Evolutionary conservation across 2,113 vertebrate genomes (phyloP).

Genomic region (Bos indicus): DNA sequence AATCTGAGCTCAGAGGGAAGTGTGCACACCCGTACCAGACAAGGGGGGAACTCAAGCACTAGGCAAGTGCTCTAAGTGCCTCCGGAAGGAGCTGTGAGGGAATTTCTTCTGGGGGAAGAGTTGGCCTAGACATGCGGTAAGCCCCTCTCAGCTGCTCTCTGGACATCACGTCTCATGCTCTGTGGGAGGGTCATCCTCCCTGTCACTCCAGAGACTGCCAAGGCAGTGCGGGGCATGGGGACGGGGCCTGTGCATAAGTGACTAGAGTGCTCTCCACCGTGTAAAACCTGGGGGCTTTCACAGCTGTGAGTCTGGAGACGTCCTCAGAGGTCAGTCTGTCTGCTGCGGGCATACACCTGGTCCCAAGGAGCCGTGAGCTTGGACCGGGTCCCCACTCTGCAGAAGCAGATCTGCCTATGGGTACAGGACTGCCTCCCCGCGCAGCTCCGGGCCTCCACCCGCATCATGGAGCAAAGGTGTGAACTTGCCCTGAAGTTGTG

Average conservation of each 20-base stretch:
- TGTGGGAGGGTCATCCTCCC: not conserved
- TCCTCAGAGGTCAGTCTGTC: not conserved
- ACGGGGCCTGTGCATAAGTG: not conserved
- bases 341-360: rapidly evolving
- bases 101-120: too few species aligned
- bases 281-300: not conserved
- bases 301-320: not conserved
- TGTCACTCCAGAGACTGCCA: not conserved
- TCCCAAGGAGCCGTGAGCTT: not conserved
- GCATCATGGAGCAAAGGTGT: rapidly evolving
- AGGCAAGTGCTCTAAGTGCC: not conserved
- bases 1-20: not conserved
- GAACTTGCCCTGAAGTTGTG: not conserved
- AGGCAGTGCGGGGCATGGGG: not conserved
- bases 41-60: not conserved
- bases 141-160: not conserved
- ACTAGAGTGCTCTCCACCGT: rapidly evolving
- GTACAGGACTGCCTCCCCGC: not conserved
- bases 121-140: not conserved
- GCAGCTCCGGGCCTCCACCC: not conserved
- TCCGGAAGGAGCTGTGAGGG: not conserved
- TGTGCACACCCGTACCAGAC: not conserved
- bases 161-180: not conserved
- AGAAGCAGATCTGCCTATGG: not conserved
- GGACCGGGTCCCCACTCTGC: not conserved